Base-by-base conservation (phyloP, 2,888 invertebrate species). In the Matsumyia berberina region DNA sequence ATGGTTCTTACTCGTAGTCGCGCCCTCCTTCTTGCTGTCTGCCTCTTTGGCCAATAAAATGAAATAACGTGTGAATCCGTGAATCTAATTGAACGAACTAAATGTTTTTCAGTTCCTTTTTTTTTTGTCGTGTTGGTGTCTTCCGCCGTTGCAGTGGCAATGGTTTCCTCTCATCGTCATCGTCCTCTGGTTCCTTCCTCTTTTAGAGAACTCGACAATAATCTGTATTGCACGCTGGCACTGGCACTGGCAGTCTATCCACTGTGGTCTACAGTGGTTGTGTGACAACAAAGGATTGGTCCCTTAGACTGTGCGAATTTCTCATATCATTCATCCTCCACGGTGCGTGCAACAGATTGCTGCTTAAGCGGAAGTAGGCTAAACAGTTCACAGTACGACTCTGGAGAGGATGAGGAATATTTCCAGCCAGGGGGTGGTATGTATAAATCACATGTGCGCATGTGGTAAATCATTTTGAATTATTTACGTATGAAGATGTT, bases 51-150 rank as follows among this genome's bases (percentile, higher is more conserved):
- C 76, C 70, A 85, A 80, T 85, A 74, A 85, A 80, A 69, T 55
- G 35, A 85, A 76, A 70, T 70, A 80, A 74, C 80, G 85, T 85
- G 80, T 85, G 85, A 85, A 80, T 85, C 85, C 74, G 80, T 85
- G 53, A 66, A 66, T 80, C 58, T 80, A 85, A 85, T 85, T 85
- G 79, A 80, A 80, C 74, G 73, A 51, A 78, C 72, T 78, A 85
- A 85, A 70, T 60, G 69, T 46, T 74, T 74, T 57, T 37, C n/a
- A 12, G 19, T 60, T 58, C 8, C 44, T 33, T 6, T 55, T 31
- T 46, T 53, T 55, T 62, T 15, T 57, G 15, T 19, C 8, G n/a
- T n/a, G n/a, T 33, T 62, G 19, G 33, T 53, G 37, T 31, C 60
- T 42, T 55, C 49, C 35, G 62, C 33, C n/a, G 42, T 33, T 15